Base-by-base conservation (phyloP, 2,888 invertebrate species). In the Penaeus monodon region DNA sequence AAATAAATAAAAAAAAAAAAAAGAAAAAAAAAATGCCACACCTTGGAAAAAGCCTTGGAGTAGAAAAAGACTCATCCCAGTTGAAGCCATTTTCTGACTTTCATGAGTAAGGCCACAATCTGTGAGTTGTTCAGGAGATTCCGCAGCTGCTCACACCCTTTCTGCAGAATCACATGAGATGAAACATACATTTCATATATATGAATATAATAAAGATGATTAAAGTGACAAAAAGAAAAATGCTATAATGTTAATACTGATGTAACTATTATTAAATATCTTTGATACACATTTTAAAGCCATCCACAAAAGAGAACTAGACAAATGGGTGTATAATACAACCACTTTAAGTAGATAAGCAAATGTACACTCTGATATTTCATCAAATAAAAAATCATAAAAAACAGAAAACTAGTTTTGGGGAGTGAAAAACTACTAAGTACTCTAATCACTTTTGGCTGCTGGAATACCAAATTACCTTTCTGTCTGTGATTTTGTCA, bases 11-110 rank as follows among this genome's bases (percentile, higher is more conserved):
- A 73, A 4, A 33, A 73, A 6, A 33, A 7, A 33, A 38, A 0
- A 38, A 38, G 0, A 38, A 6, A 38, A 38, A 4, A 38, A 38
- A 38, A 38, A 73, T 49, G n/a, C n/a, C n/a, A n/a, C n/a, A 49
- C 81, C 73, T 81, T 81, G 24, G 63, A 81, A 81, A 33, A 57
- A 81, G 27, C 57, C 22, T 49, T 27, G 22, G 73, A 70, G 73
- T 38, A n/a, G 8, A 29, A 49, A 29, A 81, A 81, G 14, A 81
- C 81, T 20, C 29, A 22, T 49, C 63, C 81, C 81, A 81, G 63
- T 73, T 81, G 63, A 81, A 81, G 73, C 27, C n/a, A 8, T 63
- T 33, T 20, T 14, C 22, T 2, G 22, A 29, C 14, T 27, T 38
- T 44, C 73, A 73, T 63, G 57, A 81, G 29, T 12, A 27, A 17